A percentile compares a stretch with the other conserved stretches of the same genome.
phyloP scores from a whole-genome alignment of 2,888 invertebrate genomes.

The Clanis bilineata region DNA sequence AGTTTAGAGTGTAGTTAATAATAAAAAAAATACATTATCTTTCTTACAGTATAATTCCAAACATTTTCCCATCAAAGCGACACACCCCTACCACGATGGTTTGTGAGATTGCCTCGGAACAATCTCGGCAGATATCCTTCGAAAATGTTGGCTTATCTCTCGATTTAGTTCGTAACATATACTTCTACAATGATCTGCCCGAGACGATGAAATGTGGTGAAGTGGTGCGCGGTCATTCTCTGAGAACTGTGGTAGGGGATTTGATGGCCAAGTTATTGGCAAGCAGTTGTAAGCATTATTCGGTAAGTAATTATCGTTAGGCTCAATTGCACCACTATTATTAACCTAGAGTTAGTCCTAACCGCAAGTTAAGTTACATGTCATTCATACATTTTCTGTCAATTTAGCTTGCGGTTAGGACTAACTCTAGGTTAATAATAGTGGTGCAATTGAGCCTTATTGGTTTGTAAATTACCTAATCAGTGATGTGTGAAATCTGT shows the following conservation, averaged over 20 bases:
- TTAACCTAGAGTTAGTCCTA: too few species aligned
- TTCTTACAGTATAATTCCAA: slow-evolving; percentile 58
- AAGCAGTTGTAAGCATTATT: slow-evolving; percentile 85
- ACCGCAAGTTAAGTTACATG: too few species aligned
- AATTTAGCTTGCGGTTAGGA: too few species aligned
- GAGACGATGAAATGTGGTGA: slow-evolving; percentile 44
- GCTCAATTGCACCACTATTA: neutral
- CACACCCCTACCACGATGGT: slow-evolving; percentile 55
- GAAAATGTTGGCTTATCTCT: slow-evolving; percentile 31
- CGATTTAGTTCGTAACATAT: slow-evolving; percentile 58
- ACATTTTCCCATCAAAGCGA: slow-evolving; percentile 48
- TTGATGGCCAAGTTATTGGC: slow-evolving; percentile 74
- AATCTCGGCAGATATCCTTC: slow-evolving; percentile 29
- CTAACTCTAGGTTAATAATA: too few species aligned
- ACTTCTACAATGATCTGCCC: slow-evolving; percentile 68
- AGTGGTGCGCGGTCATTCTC: slow-evolving; percentile 31
- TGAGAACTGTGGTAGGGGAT: slow-evolving; percentile 51
- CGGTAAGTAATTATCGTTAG: slow-evolving; percentile 75
- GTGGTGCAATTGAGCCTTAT: too few species aligned
- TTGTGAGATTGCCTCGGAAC: slow-evolving; percentile 51
- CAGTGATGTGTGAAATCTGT: too few species aligned
- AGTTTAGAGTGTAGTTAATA: too few species aligned
- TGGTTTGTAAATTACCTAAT: too few species aligned
- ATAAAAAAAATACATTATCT: neutral
- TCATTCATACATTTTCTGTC: too few species aligned